Conservation (phyloP, 2,113 vertebrate species). For the Sminthopsis crassicaudata region DNA sequence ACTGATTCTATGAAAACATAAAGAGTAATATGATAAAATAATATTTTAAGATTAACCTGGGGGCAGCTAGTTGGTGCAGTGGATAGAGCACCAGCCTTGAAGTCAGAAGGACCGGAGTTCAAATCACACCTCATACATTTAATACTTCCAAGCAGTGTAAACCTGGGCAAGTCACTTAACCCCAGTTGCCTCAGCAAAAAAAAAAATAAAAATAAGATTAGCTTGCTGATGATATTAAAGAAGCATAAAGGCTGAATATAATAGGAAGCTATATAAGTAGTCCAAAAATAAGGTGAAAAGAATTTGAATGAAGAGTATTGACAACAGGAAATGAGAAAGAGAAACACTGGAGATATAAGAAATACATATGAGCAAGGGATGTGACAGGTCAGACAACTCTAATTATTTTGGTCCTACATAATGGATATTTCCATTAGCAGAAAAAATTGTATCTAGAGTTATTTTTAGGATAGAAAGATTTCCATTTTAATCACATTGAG, state of each 20-base stretch:
- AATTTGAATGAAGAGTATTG: background rate
- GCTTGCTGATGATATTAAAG: background rate
- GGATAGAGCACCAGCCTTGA: too few species aligned
- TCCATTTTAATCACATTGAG: slow-evolving; percentile 20
- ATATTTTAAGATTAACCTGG: background rate
- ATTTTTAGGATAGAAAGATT: background rate
- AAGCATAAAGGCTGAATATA: background rate
- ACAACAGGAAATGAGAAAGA: background rate
- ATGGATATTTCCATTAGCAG: background rate
- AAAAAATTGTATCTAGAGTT: background rate
- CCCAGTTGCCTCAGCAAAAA: too few species aligned
- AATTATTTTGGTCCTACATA: background rate
- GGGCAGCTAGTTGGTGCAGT: too few species aligned
- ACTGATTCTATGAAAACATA: background rate
- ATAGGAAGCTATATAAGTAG: background rate
- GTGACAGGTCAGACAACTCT: background rate
- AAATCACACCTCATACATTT: too few species aligned
- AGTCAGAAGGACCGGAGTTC: too few species aligned
- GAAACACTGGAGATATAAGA: background rate
- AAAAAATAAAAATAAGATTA: too few species aligned
- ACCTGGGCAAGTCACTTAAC: too few species aligned
- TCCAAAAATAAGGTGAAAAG: background rate
- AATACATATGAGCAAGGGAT: slow-evolving; percentile 6
- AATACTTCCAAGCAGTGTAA: too few species aligned
- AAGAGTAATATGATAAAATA: background rate